A percentile compares a stretch with the other conserved stretches of the same genome.
phyloP scores from a whole-genome alignment of 2,888 invertebrate genomes.

The Folsomia manolachei region DNA sequence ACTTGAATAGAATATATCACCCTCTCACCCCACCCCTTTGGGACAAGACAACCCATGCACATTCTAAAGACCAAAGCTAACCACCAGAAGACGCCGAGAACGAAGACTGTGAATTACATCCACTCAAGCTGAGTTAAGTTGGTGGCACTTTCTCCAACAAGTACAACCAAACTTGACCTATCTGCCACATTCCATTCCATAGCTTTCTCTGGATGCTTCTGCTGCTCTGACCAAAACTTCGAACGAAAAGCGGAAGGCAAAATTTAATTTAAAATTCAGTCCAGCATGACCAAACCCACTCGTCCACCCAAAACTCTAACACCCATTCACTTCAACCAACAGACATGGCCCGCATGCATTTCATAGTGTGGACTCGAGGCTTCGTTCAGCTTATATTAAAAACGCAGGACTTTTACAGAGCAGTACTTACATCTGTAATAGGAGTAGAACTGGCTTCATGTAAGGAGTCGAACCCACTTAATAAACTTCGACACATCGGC shows the following conservation, averaged over 20 bases:
- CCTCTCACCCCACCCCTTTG: background rate
- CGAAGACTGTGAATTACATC: background rate
- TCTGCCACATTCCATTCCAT: background rate
- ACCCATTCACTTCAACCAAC: too few relatives aligned
- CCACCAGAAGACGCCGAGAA: background rate
- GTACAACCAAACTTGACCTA: background rate
- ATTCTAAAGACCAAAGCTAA: background rate
- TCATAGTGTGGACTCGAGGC: too few relatives aligned
- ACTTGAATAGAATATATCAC: background rate
- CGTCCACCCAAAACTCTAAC: background rate
- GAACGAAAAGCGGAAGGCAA: background rate
- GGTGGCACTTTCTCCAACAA: background rate
- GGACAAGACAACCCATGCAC: background rate
- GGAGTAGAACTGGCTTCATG: too few relatives aligned
- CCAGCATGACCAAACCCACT: background rate
- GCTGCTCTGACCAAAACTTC: background rate
- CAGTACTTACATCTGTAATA: too few relatives aligned
- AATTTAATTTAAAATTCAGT: background rate
- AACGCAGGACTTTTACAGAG: background rate
- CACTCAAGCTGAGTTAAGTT: too few relatives aligned
- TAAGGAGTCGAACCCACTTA: background rate
- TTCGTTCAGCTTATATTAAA: too few relatives aligned
- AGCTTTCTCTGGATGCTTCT: too few relatives aligned
- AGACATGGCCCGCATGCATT: too few relatives aligned
- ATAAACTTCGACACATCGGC: background rate